Evolutionary conservation across 92 coral and sea anemone species (phyloP).

Genomic region (Zoanthus sociatus): DNA sequence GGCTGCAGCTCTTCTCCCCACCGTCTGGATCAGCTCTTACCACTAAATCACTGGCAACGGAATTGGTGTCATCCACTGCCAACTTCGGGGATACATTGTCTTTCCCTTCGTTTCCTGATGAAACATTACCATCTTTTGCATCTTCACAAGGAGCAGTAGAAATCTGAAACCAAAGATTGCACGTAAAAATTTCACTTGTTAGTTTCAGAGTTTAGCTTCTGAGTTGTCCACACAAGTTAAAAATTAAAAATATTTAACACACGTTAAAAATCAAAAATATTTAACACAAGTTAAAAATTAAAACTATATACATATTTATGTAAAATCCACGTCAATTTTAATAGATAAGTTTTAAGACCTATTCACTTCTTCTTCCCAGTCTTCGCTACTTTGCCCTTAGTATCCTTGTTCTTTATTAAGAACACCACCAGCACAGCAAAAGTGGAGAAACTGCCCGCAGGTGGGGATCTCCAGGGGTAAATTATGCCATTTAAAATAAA

Average conservation of each 20-base stretch:
- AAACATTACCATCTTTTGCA: not conserved
- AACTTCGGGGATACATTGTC: not conserved
- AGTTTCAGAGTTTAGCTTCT: not conserved
- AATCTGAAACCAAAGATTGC: not conserved
- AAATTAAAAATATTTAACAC: not conserved
- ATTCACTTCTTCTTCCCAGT: too few species aligned
- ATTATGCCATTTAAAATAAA: too few species aligned
- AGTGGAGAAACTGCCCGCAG: too few species aligned
- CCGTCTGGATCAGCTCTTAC: conserved; percentile 16
- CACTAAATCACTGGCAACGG: not conserved
- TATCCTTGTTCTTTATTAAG: too few species aligned
- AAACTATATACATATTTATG: too few species aligned
- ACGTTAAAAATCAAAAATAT: not conserved
- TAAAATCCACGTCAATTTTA: too few species aligned
- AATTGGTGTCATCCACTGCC: not conserved
- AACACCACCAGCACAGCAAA: too few species aligned
- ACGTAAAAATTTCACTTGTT: not conserved
- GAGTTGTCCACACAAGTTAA: not conserved
- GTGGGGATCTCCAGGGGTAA: too few species aligned
- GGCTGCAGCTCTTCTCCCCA: not conserved
- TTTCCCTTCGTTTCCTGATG: not conserved
- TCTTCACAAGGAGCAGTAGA: not conserved
- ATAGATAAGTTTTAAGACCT: too few species aligned
- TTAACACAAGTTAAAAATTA: not conserved
- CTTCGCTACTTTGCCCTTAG: too few species aligned